Percentiles rank a stretch among this genome's conserved stretches.
phyloP scores from a whole-genome alignment of 2,888 invertebrate genomes.

The Eupithecia dodoneata region DNA sequence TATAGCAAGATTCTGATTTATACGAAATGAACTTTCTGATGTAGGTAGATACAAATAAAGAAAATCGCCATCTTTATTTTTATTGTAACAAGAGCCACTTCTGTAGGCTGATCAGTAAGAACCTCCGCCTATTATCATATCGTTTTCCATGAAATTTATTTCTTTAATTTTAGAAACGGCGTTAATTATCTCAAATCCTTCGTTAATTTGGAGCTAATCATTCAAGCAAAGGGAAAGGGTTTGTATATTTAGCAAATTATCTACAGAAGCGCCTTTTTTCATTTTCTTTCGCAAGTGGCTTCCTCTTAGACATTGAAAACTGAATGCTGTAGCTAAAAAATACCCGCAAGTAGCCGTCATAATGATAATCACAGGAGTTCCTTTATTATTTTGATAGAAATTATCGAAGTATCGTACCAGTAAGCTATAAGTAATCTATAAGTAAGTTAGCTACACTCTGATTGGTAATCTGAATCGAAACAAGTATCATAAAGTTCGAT shows the following conservation, averaged over 20 bases:
- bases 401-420: background rate
- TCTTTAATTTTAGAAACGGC: background rate
- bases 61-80: background rate
- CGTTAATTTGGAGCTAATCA: background rate
- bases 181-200: background rate
- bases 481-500: background rate
- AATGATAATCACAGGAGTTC: background rate
- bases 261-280: background rate
- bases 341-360: background rate
- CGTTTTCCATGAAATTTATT: background rate
- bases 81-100: background rate
- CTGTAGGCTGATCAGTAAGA: background rate
- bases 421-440: background rate
- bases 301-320: background rate
- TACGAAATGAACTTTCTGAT: background rate
- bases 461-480: background rate
- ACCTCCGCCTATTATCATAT: background rate
- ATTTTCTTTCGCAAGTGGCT: background rate
- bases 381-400: background rate
- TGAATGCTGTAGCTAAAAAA: background rate
- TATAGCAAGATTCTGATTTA: background rate
- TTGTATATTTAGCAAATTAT: background rate
- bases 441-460: background rate
- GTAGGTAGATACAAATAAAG: background rate
- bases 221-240: background rate